Conservation (phyloP, 2,888 invertebrate species). For the Spisula solida region DNA sequence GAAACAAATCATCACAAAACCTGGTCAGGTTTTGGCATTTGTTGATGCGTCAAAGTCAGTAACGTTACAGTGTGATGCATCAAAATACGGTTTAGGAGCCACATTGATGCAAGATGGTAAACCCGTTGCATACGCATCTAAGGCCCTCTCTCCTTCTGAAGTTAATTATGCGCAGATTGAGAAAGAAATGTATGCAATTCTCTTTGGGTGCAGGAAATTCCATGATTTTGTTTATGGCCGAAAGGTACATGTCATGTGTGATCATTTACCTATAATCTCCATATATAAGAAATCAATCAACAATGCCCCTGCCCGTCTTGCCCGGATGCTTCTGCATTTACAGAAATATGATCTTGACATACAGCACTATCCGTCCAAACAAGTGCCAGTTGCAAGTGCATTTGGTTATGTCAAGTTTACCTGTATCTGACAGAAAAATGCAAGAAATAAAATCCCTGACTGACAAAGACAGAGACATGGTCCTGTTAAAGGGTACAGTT, state of each 20-base stretch:
- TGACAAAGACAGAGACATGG: conserved; percentile 42
- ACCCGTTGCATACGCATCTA: conserved; percentile 69
- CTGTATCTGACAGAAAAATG: conserved; percentile 57
- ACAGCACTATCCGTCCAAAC: conserved; percentile 24
- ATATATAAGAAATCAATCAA: conserved; percentile 32
- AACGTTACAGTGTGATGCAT: conserved; percentile 58
- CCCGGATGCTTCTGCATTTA: conserved; percentile 44
- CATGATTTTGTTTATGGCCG: conserved; percentile 10
- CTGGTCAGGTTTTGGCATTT: conserved; percentile 38
- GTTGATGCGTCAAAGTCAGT: conserved; percentile 42
- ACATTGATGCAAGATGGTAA: conserved; percentile 69
- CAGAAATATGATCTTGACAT: conserved; percentile 44
- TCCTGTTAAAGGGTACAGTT: conserved; percentile 21
- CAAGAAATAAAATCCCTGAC: too few species aligned
- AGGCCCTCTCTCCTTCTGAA: conserved; percentile 64
- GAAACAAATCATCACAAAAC: too few species aligned
- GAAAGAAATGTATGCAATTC: conserved; percentile 64
- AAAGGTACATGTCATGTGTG: background rate
- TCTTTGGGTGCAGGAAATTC: conserved; percentile 62
- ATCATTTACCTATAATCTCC: background rate
- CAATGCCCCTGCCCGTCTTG: conserved; percentile 37
- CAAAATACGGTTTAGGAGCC: conserved; percentile 63
- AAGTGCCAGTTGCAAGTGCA: conserved; percentile 59
- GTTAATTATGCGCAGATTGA: conserved; percentile 68
- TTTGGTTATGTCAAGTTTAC: conserved; percentile 51